Conservation (phyloP, 2,113 vertebrate species). For the Danionella cerebrum region DNA sequence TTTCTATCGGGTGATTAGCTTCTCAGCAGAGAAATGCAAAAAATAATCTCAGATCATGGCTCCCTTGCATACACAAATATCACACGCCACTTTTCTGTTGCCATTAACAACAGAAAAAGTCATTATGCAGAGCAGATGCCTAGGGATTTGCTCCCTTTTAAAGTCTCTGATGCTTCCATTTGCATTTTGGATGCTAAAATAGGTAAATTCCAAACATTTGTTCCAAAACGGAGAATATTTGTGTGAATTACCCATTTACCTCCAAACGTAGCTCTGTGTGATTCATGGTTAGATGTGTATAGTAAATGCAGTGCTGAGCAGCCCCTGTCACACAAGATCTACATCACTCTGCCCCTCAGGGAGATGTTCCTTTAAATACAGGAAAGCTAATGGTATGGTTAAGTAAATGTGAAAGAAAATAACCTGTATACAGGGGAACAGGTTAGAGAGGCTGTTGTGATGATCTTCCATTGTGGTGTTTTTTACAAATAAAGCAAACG, state of each 20-base stretch:
- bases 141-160: slow-evolving; percentile 22
- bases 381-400: slow-evolving; percentile 19
- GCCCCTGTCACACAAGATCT: slow-evolving; percentile 24
- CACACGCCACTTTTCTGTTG: neutral
- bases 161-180: slow-evolving; percentile 17
- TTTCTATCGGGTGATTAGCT: slow-evolving; percentile 35
- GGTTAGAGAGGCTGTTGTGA: neutral
- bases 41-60: slow-evolving; percentile 29
- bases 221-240: slow-evolving; percentile 21
- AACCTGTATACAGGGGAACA: neutral
- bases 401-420: slow-evolving; percentile 14
- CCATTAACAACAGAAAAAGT: neutral
- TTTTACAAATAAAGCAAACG: neutral
- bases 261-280: slow-evolving; percentile 17
- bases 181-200: slow-evolving; percentile 23
- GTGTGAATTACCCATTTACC: slow-evolving; percentile 23
- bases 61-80: neutral
- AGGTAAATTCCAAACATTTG: slow-evolving; percentile 20
- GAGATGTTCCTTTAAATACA: slow-evolving; percentile 17
- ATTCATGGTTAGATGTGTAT: slow-evolving; percentile 21
- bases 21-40: slow-evolving; percentile 22
- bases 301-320: slow-evolving; percentile 19
- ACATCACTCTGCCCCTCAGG: slow-evolving; percentile 26
- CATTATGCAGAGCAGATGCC: slow-evolving; percentile 24
- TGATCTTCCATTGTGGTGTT: neutral